Conservation (phyloP, 2,797 vertebrate genomes). For the Urosaurus nigricauda region DNA sequence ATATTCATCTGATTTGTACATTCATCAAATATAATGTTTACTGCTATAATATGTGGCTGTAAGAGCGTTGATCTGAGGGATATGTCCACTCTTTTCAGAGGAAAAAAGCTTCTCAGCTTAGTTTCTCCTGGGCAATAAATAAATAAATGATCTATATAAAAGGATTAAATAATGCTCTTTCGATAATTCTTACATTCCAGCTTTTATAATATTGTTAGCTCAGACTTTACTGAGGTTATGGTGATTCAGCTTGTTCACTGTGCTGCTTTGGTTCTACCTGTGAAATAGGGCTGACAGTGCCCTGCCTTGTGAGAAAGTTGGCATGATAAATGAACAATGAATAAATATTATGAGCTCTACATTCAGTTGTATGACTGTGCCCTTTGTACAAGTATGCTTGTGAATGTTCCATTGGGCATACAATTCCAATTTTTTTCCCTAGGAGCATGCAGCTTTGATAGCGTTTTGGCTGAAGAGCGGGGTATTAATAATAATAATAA, state of each 20-base stretch:
- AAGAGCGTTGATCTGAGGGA: not conserved
- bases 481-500: too few species aligned
- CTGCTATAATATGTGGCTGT: not conserved
- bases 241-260: not conserved
- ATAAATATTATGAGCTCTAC: not conserved
- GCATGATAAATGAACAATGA: not conserved
- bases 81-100: conserved; percentile 14
- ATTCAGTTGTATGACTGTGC: not conserved
- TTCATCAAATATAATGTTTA: conserved; percentile 38
- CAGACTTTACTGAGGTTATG: not conserved
- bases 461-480: too few species aligned
- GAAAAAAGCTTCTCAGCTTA: not conserved
- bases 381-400: not conserved
- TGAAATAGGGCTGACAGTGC: not conserved
- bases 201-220: not conserved
- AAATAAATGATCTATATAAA: not conserved
- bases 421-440: not conserved
- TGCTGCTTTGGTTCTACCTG: not conserved
- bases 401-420: not conserved
- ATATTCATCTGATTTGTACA: conserved; percentile 34
- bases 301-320: not conserved
- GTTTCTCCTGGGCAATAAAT: not conserved
- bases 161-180: not conserved
- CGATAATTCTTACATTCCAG: not conserved
- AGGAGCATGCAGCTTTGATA: not conserved